A percentile compares a stretch with the other conserved stretches of the same genome.
phyloP scores from a whole-genome alignment of 2,888 invertebrate genomes.

The Oxystoma pomonae region DNA sequence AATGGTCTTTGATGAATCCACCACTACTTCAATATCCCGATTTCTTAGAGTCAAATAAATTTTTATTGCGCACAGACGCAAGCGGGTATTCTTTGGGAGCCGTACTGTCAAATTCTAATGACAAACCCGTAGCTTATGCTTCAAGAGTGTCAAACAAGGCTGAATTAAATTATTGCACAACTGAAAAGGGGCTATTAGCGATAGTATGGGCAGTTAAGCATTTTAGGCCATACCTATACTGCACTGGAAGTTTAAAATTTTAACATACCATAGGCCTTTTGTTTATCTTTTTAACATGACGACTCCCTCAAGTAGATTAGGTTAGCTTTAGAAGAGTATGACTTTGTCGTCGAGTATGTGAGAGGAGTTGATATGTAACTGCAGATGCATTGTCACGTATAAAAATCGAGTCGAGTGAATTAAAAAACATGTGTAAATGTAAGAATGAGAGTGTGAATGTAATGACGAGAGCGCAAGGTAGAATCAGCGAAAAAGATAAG shows the following conservation, averaged over 20 bases:
- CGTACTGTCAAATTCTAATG: too few species aligned
- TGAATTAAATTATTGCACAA: too few species aligned
- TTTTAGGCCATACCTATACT: background rate
- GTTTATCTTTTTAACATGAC: constrained; percentile 10
- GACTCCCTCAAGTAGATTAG: constrained; percentile 22
- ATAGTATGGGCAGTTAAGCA: too few species aligned
- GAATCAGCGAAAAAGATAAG: background rate
- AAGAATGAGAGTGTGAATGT: background rate
- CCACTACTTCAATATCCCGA: too few species aligned
- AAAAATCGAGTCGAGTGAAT: constrained; percentile 4
- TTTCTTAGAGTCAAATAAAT: too few species aligned
- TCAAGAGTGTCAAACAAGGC: too few species aligned
- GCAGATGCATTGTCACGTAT: constrained; percentile 10
- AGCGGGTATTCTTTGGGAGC: too few species aligned
- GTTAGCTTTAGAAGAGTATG: constrained; percentile 22
- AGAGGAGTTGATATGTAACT: constrained; percentile 6
- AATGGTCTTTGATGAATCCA: too few species aligned
- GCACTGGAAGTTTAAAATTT: background rate
- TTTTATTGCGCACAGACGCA: too few species aligned
- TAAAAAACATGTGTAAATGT: background rate
- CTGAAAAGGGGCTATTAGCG: too few species aligned
- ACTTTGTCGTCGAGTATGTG: constrained; percentile 3
- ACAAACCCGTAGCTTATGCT: too few species aligned
- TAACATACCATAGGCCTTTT: constrained; percentile 4
- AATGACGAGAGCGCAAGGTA: background rate